Base-by-base conservation (phyloP, 2,113 vertebrate genomes). In the Tauraco erythrolophus region DNA sequence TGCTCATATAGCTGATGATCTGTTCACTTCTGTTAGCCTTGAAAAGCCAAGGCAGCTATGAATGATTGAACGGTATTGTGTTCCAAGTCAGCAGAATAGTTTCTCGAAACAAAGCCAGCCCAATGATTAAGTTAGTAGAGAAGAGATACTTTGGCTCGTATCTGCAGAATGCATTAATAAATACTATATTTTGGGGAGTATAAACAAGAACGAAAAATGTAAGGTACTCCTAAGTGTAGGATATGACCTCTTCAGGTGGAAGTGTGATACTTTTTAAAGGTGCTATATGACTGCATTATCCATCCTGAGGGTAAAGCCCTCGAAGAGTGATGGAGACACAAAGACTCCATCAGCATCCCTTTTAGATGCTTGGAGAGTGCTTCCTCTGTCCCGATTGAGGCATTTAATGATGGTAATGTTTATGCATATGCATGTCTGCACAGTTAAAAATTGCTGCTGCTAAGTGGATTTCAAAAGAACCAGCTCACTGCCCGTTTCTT, bases 171-270 rank as follows among this genome's bases (percentile, higher is more conserved):
- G 3, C 12, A 35, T 81, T 93, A 81, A 69, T 62, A 93, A 87
- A 50, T 74, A 41, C 41, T 56, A 5, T 60, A n/a, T 13, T 72
- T 71, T 28, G 1, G 16, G 8, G 19, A 25, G 6, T 56, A 21
- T 41, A 65, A 96, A 84, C 24, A 70, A 41, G 45, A 24, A 75
- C 35, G 19, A 68, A 91, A 91, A 83, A 72, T 27, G 18, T 60
- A 64, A 45, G 9, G 1, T 77, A n/a, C 58, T 80, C 54, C 17
- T 24, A 33, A 61, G 25, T 48, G 41, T 54, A 72, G 31, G 28
- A 50, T 61, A 50, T 65, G 54, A 50, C 54, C n/a, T 84, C 66
- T 77, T 53, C 0, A 1, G 45, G 35, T 10, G 11, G 0, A 0
- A 31, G 16, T 23, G 39, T 43, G 45, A 19, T 61, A 68, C 25